Conservation (phyloP, 2,888 invertebrate genomes). For the Synergus japonicus region DNA sequence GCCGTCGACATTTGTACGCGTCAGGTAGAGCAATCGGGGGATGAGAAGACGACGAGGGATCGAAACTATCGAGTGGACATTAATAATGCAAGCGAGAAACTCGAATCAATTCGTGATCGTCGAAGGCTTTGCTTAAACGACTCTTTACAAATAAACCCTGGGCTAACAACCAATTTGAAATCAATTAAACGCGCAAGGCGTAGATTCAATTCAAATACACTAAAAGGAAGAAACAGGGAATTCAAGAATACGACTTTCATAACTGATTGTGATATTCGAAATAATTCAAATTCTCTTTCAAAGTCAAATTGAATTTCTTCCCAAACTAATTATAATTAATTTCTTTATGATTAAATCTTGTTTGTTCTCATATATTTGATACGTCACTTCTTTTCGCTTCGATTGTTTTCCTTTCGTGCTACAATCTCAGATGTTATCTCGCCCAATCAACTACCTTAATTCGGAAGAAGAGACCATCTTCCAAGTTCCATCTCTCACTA, state of each 20-base stretch:
- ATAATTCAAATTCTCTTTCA: background rate
- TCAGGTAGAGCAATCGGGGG: conserved; percentile 71
- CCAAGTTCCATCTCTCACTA: background rate
- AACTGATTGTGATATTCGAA: background rate
- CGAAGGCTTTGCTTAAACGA: conserved; percentile 49
- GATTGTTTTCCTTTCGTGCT: background rate
- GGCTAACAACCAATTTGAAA: background rate
- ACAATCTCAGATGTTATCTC: background rate
- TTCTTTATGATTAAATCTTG: background rate
- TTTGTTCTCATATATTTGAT: background rate
- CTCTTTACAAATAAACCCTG: conserved; percentile 53
- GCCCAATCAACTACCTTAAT: background rate
- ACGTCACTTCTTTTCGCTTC: background rate
- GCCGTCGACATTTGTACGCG: conserved; percentile 73
- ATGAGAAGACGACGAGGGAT: conserved; percentile 21
- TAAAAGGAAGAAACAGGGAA: background rate
- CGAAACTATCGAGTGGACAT: conserved; percentile 73
- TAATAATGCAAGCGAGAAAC: conserved; percentile 69
- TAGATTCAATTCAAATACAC: too few species aligned
- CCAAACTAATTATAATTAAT: background rate
- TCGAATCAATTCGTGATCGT: conserved; percentile 48
- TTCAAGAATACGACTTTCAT: background rate
- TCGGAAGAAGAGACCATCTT: background rate
- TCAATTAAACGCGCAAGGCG: too few species aligned
- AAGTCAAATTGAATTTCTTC: background rate